Evolutionary conservation across 1,140 invertebrate species (phyloP).

Genomic region (Pseudomyrmex dendroicus): DNA sequence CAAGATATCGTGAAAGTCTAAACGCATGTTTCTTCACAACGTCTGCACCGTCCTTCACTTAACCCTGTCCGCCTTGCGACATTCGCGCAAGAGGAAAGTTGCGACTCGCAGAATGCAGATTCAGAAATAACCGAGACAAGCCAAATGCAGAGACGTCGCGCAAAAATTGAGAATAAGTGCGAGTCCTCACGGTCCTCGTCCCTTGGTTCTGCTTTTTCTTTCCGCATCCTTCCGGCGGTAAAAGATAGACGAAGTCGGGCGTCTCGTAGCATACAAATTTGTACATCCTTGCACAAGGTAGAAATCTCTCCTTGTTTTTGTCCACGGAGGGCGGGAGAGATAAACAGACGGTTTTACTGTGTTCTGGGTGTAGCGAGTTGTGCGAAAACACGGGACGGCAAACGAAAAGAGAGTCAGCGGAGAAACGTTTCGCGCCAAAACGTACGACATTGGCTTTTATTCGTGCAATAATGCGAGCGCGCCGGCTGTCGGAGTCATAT

Average conservation of each 20-base stretch:
- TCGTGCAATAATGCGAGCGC: constrained; percentile 70
- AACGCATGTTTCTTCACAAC: background rate
- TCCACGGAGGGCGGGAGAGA: too few relatives aligned
- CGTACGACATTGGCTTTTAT: constrained; percentile 74
- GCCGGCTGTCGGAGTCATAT: constrained; percentile 64
- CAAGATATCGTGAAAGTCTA: background rate
- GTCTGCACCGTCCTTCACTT: background rate
- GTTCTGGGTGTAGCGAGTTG: constrained; percentile 32
- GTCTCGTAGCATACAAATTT: constrained; percentile 33
- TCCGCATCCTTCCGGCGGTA: background rate
- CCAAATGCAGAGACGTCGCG: constrained; percentile 3
- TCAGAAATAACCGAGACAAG: constrained; percentile 22
- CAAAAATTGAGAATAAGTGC: constrained; percentile 43
- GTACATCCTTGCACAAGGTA: constrained; percentile 2
- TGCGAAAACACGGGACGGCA: constrained; percentile 9
- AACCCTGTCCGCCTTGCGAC: background rate
- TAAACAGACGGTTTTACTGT: constrained; percentile 8
- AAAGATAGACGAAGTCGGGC: background rate
- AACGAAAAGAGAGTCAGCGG: constrained; percentile 1
- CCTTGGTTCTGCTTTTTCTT: constrained; percentile 8
- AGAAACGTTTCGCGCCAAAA: constrained; percentile 56
- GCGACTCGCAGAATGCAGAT: constrained; percentile 8
- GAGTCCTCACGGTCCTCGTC: background rate
- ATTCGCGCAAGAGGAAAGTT: background rate
- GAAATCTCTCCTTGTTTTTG: background rate